phyloP scores from a whole-genome alignment of 2,113 vertebrate species.

The Nothocercus nigrocapillus region DNA sequence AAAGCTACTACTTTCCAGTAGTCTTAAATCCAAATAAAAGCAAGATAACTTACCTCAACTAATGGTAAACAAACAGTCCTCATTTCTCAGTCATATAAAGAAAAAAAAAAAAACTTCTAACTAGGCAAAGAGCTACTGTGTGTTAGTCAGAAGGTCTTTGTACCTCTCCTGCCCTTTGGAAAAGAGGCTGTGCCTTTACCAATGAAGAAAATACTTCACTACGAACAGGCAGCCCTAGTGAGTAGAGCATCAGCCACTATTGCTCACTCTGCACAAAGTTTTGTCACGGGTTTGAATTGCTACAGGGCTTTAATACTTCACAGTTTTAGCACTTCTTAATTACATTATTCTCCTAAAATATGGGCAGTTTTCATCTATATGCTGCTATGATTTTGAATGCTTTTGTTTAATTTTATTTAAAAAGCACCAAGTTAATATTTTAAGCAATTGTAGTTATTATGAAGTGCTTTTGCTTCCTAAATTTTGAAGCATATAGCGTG shows the following conservation, averaged over 20 bases:
- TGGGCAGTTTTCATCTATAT: constrained; percentile 19
- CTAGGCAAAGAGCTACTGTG: constrained; percentile 23
- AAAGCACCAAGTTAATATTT: constrained; percentile 54
- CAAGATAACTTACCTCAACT: constrained; percentile 71
- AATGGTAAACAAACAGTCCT: constrained; percentile 62
- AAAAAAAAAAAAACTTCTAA: neutral
- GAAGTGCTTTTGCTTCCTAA: neutral
- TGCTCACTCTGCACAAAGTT: neutral
- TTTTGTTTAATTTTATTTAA: constrained; percentile 48
- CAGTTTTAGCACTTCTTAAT: neutral
- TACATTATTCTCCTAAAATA: neutral
- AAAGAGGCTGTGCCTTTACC: neutral
- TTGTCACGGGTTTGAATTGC: neutral
- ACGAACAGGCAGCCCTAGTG: neutral
- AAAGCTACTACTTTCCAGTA: constrained; percentile 71
- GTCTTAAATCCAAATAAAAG: constrained; percentile 73
- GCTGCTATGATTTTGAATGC: constrained; percentile 28
- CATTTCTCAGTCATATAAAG: constrained; percentile 53
- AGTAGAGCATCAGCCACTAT: neutral
- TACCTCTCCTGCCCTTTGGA: neutral
- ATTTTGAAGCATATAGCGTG: fast-evolving
- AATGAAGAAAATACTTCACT: neutral
- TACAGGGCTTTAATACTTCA: constrained; percentile 11
- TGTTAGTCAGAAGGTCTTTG: neutral
- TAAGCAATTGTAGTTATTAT: constrained; percentile 3